Percentiles rank a stretch among this genome's conserved stretches.
Evolutionary conservation across 1,140 invertebrate species (phyloP).

Genomic region (Macrobrachium nipponense): DNA sequence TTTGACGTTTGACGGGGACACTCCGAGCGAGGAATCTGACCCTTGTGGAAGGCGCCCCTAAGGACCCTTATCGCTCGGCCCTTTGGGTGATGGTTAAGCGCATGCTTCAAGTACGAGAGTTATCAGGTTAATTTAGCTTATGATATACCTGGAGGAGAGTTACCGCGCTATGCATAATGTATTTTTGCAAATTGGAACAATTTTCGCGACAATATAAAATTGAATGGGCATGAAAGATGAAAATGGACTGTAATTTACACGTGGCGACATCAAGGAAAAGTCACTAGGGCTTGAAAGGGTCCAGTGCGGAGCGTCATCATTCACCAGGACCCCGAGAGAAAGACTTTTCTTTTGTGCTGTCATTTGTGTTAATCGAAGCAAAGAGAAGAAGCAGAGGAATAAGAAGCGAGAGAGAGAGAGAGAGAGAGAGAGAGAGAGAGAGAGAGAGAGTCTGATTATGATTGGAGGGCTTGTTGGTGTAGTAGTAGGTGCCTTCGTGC

Average conservation of each 20-base stretch:
- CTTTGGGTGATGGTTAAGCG: constrained; percentile 8
- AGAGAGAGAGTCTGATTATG: neutral
- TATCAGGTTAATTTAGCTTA: constrained; percentile 57
- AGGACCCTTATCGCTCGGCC: neutral
- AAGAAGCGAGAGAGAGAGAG: neutral
- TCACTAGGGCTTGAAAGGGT: too few species aligned
- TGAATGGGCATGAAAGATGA: constrained; percentile 54
- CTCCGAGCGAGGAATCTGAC: neutral
- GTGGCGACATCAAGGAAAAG: neutral
- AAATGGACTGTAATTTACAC: constrained; percentile 49
- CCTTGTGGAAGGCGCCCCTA: neutral
- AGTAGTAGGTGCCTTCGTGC: too few species aligned
- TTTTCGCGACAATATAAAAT: constrained; percentile 59
- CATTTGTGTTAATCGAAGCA: too few species aligned
- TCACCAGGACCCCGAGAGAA: too few species aligned
- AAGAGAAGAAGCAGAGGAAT: neutral
- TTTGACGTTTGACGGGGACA: neutral
- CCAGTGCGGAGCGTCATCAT: too few species aligned
- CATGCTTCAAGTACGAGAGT: constrained; percentile 28
- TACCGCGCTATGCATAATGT: constrained; percentile 55
- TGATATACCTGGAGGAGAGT: constrained; percentile 54
- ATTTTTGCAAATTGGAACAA: constrained; percentile 58
- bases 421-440: constrained; percentile 6
- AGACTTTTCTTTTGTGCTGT: too few species aligned
- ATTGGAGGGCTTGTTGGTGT: too few species aligned